phyloP scores from a whole-genome alignment of 2,113 vertebrate species.

The Podilymbus podiceps region DNA sequence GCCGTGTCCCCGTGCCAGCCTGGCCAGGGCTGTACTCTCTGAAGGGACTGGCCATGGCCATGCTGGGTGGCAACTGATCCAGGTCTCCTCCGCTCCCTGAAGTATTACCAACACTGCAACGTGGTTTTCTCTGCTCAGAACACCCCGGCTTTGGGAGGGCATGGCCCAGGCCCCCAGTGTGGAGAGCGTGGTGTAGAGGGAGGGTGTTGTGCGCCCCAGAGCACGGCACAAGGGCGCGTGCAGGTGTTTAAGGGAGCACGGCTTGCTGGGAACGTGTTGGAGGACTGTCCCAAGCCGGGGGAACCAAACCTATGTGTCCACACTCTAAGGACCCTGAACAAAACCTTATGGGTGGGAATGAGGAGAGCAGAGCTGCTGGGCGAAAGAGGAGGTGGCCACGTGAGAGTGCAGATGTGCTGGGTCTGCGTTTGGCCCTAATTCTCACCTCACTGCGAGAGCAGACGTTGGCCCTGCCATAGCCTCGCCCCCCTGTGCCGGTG shows the following conservation, averaged over 20 bases:
- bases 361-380: neutral
- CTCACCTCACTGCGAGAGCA: neutral
- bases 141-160: neutral
- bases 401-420: fast-evolving
- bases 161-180: neutral
- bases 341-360: neutral
- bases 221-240: fast-evolving
- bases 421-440: neutral
- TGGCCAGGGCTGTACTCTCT: neutral
- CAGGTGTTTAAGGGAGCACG: neutral
- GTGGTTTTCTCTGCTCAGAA: neutral
- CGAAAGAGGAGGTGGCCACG: neutral
- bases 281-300: fast-evolving
- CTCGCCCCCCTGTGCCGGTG: neutral
- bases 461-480: neutral
- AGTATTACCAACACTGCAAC: neutral
- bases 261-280: neutral
- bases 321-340: neutral
- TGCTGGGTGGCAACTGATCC: neutral
- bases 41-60: neutral
- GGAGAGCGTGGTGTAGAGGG: neutral
- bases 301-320: neutral
- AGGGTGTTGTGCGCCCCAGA: neutral
- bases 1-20: neutral
- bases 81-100: neutral